phyloP scores from a whole-genome alignment of 2,888 invertebrate species.

The Pasiphila rectangulata region DNA sequence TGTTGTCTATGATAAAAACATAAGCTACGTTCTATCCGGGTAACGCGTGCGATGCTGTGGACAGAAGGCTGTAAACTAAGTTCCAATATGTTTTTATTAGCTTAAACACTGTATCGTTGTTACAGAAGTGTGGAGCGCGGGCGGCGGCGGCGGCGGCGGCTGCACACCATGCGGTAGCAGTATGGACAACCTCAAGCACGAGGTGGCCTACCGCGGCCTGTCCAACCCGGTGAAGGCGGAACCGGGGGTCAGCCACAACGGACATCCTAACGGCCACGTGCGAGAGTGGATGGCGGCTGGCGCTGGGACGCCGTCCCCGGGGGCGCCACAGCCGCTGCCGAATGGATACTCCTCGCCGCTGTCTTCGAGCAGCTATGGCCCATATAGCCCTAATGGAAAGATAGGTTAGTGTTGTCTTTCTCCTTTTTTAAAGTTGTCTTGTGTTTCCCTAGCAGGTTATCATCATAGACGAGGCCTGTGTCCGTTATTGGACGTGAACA shows the following conservation, averaged over 20 bases:
- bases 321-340: slow-evolving; percentile 83
- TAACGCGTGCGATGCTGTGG: too few relatives aligned
- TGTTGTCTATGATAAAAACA: too few relatives aligned
- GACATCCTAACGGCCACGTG: slow-evolving; percentile 75
- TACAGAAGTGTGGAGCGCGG: slow-evolving; percentile 78
- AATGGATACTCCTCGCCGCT: slow-evolving; percentile 92
- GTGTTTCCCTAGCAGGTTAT: too few relatives aligned
- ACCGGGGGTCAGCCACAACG: slow-evolving; percentile 76
- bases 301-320: slow-evolving; percentile 84
- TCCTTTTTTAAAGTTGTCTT: too few relatives aligned
- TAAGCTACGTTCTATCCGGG: too few relatives aligned
- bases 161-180: slow-evolving; percentile 82
- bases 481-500: too few relatives aligned
- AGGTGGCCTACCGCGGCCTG: slow-evolving; percentile 80
- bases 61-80: too few relatives aligned
- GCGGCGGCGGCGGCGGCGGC: slow-evolving; percentile 74
- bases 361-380: slow-evolving; percentile 93
- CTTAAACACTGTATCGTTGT: slow-evolving; percentile 7
- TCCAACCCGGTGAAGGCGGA: slow-evolving; percentile 77
- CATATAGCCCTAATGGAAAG: slow-evolving; percentile 94
- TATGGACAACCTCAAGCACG: slow-evolving; percentile 83
- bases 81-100: too few relatives aligned
- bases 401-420: slow-evolving; percentile 83
- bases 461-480: too few relatives aligned
- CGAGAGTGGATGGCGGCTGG: slow-evolving; percentile 78